These are phyloP conservation scores for Agapornis roseicollis DNA, from an alignment of 2,113 vertebrate species.

Conservation along the genomic window DNA sequence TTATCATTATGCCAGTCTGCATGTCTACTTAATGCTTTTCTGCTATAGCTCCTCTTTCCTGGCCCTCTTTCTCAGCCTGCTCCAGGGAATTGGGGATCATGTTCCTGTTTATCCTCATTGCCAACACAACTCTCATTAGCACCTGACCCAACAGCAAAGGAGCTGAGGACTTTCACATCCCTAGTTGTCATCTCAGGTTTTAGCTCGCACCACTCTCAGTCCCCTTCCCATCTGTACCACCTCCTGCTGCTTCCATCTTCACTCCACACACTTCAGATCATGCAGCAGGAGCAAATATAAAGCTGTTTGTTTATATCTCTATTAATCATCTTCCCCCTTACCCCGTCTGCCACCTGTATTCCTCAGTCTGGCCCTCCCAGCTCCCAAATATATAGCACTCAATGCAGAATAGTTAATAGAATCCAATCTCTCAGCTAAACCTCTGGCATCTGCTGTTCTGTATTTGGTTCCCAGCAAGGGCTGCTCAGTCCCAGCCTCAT, in stretches of 20 bases:
- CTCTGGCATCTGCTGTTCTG: slow-evolving; percentile 30
- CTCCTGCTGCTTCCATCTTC: not conserved
- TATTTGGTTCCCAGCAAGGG: not conserved
- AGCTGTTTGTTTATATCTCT: not conserved
- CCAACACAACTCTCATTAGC: not conserved
- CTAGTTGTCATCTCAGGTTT: fast-evolving
- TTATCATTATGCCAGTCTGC: not conserved
- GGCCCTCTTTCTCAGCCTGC: not conserved
- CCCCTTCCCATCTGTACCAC: not conserved
- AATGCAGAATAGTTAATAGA: not conserved
- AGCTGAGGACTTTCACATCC: not conserved
- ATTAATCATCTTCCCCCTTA: not conserved
- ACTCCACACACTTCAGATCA: not conserved
- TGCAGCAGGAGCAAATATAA: not conserved
- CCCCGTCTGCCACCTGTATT: slow-evolving; percentile 25
- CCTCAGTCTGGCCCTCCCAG: not conserved
- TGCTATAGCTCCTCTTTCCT: not conserved
- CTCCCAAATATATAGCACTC: not conserved
- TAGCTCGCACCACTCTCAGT: fast-evolving
- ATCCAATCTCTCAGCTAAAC: not conserved
- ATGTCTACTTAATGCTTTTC: not conserved
- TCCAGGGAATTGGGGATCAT: not conserved
- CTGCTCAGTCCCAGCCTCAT: slow-evolving; percentile 35
- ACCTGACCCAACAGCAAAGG: not conserved
- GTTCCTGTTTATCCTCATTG: not conserved